Base-by-base conservation (phyloP, 2,888 invertebrate genomes). In the Kuschelorhynchus macadamiae region DNA sequence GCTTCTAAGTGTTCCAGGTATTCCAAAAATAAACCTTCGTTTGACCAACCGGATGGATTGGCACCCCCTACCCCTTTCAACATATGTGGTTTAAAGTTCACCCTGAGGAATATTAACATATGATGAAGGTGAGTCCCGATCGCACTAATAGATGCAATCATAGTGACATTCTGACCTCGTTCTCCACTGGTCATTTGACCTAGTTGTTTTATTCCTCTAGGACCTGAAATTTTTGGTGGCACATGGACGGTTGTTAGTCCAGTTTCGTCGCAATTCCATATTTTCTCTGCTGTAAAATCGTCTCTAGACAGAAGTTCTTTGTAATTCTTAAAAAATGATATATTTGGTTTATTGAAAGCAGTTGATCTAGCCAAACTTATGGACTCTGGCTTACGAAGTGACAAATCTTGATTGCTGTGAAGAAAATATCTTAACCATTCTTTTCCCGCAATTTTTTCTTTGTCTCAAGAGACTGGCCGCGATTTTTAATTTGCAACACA, bases 11-110 rank as follows among this genome's bases (percentile, higher is more conserved):
- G 71, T 25, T 71, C 9, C n/a, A 73, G 12, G 21, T 59, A 61
- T 12, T 53, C n/a, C 11, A 66, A 18, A 70, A 74, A 71, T 9
- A 52, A n/a, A 41, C 52, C 55, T 21, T 7, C 30, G 33, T 76
- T 80, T 21, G 75, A 75, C 78, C 79, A 79, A 11, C 77, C 78
- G 1, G 74, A 74, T 53, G 71, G 71, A 65, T 74, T 71, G 17
- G 72, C 74, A 25, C 50, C 61, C 9, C 71, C 74, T 47, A 71
- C 52, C 42, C 72, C 75, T 41, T 68, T 67, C 17, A 76, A 5
- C 72, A 76, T 74, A 60, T 55, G 32, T 3, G 60, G 41, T 60
- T 75, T 75, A 55, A 74, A 76, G 62, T 74, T 49, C 7, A 74
- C 72, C 18, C 76, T 20, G 11, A 32, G 57, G 30, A 57, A 57